These are phyloP conservation scores for Mylabris sibirica DNA, from an alignment of 2,888 invertebrate species.

Conservation along the genomic window DNA sequence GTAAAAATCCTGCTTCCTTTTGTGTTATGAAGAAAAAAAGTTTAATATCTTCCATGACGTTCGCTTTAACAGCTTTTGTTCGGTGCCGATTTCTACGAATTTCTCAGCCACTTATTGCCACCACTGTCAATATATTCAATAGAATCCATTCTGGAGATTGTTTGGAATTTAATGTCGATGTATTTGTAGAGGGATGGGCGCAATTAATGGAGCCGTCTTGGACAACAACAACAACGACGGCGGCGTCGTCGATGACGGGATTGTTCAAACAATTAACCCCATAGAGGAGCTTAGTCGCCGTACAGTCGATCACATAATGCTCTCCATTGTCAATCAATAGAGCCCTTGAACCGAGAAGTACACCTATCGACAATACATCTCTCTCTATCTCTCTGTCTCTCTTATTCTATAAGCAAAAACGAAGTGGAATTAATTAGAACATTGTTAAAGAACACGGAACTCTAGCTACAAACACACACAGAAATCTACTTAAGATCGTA, in stretches of 20 bases:
- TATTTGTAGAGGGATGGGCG: background rate
- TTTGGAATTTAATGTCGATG: background rate
- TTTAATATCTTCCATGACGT: too few species aligned
- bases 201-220: constrained; percentile 5
- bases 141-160: background rate
- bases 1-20: too few species aligned
- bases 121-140: background rate
- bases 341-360: background rate
- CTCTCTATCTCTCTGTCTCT: too few species aligned
- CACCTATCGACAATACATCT: background rate
- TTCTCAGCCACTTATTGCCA: background rate
- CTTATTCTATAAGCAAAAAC: background rate
- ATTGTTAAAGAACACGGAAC: background rate
- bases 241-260: too few species aligned
- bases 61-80: background rate
- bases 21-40: too few species aligned
- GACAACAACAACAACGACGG: background rate
- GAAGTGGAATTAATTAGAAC: background rate
- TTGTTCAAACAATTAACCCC: background rate
- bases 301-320: background rate
- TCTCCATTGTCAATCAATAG: constrained; percentile 1
- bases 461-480: background rate
- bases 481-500: background rate
- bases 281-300: background rate
- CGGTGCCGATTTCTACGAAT: background rate